phyloP scores from a whole-genome alignment of 37 sponge, comb jelly and placozoan genomes.

The Eunapius fragilis region DNA sequence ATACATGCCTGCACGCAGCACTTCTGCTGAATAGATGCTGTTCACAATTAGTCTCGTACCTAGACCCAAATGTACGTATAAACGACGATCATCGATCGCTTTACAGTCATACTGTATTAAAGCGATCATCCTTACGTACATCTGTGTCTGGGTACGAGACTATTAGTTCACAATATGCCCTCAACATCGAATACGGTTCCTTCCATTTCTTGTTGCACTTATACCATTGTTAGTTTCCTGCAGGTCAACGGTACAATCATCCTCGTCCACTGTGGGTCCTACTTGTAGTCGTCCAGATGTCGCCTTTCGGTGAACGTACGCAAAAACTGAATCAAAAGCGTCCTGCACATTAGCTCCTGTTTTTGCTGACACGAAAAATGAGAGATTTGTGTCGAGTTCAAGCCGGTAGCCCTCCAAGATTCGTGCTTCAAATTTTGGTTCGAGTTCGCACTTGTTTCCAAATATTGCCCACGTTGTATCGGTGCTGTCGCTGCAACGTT shows the following conservation, averaged over 20 bases:
- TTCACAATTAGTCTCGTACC: too few species aligned
- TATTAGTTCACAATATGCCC: too few species aligned
- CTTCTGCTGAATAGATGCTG: too few species aligned
- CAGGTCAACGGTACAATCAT: neutral
- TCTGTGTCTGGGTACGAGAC: too few species aligned
- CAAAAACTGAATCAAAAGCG: conserved; percentile 20
- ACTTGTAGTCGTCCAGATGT: too few species aligned
- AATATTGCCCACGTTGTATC: neutral
- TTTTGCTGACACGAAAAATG: conserved; percentile 48
- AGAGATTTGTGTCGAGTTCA: conserved; percentile 7
- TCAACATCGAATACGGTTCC: neutral
- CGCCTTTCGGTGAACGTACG: conserved; percentile 17
- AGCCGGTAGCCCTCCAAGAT: neutral
- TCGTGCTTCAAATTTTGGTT: neutral
- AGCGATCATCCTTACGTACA: too few species aligned
- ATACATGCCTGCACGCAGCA: too few species aligned
- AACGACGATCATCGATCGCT: too few species aligned
- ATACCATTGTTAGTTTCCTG: neutral
- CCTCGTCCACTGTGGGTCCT: neutral
- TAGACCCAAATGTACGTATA: too few species aligned
- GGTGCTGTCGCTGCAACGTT: neutral
- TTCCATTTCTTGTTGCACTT: neutral
- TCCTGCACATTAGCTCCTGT: conserved; percentile 35
- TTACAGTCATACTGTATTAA: too few species aligned
- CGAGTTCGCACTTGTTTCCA: neutral